phyloP scores from a whole-genome alignment of 2,888 invertebrate genomes.

The Cheilosia urbana region DNA sequence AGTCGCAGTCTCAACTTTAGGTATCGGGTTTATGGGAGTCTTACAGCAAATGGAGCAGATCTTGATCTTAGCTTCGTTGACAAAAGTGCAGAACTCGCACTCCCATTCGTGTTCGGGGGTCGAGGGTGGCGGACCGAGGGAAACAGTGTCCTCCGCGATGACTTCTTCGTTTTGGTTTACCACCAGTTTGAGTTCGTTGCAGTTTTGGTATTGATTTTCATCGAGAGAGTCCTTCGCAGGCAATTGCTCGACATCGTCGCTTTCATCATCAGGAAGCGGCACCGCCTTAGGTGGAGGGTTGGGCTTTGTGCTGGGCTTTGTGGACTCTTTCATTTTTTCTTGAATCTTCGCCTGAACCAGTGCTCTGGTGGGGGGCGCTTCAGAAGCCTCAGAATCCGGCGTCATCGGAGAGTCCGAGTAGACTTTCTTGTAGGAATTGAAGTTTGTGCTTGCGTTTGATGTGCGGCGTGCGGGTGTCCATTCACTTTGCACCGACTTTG shows the following conservation, averaged over 20 bases:
- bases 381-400: conserved; percentile 83
- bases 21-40: conserved; percentile 85
- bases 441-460: conserved; percentile 70
- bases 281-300: conserved; percentile 23
- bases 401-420: conserved; percentile 80
- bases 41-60: conserved; percentile 95
- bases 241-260: conserved; percentile 47
- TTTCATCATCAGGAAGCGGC: background rate
- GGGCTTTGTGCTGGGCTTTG: conserved; percentile 58
- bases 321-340: conserved; percentile 80
- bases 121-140: conserved; percentile 84
- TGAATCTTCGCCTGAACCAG: conserved; percentile 83
- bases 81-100: conserved; percentile 95
- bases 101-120: conserved; percentile 89
- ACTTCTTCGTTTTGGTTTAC: conserved; percentile 27
- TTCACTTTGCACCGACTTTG: conserved; percentile 81
- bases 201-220: conserved; percentile 75
- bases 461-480: conserved; percentile 79
- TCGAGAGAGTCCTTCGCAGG: conserved; percentile 19
- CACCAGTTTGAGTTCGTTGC: conserved; percentile 30
- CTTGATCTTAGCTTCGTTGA: conserved; percentile 91
- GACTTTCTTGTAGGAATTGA: conserved; percentile 77
- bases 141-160: conserved; percentile 71
- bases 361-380: conserved; percentile 79
- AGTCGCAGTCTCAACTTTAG: conserved; percentile 52